Evolutionary conservation across 1,140 invertebrate genomes (phyloP), one percentile per base, ranked within the genome.

Genomic region (Neodiprion lecontei): DNA sequence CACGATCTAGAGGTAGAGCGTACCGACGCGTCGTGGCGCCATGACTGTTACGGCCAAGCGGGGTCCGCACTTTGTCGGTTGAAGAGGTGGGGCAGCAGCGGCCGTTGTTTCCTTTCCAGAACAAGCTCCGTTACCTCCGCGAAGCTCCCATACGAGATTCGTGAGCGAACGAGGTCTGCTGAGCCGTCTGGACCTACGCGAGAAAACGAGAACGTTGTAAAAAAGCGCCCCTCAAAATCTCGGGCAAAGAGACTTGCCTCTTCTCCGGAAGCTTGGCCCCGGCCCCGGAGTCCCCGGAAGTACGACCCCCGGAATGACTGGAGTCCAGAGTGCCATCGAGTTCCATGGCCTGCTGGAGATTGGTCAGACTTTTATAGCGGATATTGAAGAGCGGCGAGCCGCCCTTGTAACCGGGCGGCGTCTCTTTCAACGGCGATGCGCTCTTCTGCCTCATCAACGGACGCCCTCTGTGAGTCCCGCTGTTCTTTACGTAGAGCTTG

Each of bases 261-360:
- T 96, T 96, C 81, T 96, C 95, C 28, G 94, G 95, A 80, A 95
- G 89, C 82, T 95, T 95, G 5, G 92, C 92, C 9, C 93, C 94
- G 23, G 92, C 92, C 0, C 92, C 93, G 0, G 95, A 96, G 86
- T 96, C 95, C 0, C 94, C 95, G 21, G 95, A 96, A 7, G 94
- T 95, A 65, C 95, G 91, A 11, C 95, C 95, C 48, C 95, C 95
- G 14, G 95, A 96, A 85, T 96, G 95, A 86, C 95, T 96, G 21
- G 95, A 96, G 83, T 96, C 95, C 72, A 97, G 89, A 8, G 96
- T 96, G 3, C 95, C 95, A 82, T 93, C 91, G 12, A 95, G 87
- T 81, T 95, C 94, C 91, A 94, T 94, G 7, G 92, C 93, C 80
- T 93, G 92, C 74, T 94, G 93, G 4, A 95, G 90, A 84, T 95